Conservation (phyloP, 1,140 invertebrate genomes). For the Nixonia krombeini region DNA sequence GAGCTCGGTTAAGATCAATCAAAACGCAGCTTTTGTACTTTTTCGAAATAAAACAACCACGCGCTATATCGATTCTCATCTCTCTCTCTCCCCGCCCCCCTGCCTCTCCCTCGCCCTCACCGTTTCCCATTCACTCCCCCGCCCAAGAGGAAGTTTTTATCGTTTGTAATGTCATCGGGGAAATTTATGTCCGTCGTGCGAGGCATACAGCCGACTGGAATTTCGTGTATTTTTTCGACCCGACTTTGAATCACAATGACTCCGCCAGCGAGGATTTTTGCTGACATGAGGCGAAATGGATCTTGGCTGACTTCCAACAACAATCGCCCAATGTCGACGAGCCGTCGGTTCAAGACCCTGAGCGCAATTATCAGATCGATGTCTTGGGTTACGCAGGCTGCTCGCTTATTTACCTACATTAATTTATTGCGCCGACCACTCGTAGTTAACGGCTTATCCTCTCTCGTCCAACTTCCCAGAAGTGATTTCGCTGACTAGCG, state of each 20-base stretch:
- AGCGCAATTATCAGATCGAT: constrained; percentile 23
- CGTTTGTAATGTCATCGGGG: constrained; percentile 24
- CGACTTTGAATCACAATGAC: constrained; percentile 44
- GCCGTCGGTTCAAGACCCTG: constrained; percentile 35
- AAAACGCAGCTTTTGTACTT: no score
- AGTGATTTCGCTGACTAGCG: no score
- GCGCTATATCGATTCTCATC: no score
- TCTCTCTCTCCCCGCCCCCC: no score
- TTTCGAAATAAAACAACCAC: no score
- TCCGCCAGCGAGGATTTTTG: constrained; percentile 40
- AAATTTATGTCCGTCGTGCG: constrained; percentile 37
- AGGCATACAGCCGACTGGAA: constrained; percentile 14
- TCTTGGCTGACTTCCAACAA: constrained; percentile 26
- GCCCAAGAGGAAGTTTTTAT: no score
- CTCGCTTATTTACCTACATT: no score
- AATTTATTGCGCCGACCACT: no score
- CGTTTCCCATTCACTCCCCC: no score
- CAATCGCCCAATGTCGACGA: constrained; percentile 35
- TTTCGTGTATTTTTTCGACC: constrained; percentile 33
- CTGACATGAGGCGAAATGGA: constrained; percentile 44
- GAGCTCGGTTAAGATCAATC: constrained; percentile 49
- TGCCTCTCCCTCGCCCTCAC: no score
- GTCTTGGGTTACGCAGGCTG: constrained; percentile 7
- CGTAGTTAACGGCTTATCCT: no score
- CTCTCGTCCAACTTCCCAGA: no score